A percentile compares a stretch with the other conserved stretches of the same genome.
These are phyloP conservation scores for Stichopus chloronotus DNA, from an alignment of 35 echinoderm and acorn worm genomes.

Conservation along the genomic window DNA sequence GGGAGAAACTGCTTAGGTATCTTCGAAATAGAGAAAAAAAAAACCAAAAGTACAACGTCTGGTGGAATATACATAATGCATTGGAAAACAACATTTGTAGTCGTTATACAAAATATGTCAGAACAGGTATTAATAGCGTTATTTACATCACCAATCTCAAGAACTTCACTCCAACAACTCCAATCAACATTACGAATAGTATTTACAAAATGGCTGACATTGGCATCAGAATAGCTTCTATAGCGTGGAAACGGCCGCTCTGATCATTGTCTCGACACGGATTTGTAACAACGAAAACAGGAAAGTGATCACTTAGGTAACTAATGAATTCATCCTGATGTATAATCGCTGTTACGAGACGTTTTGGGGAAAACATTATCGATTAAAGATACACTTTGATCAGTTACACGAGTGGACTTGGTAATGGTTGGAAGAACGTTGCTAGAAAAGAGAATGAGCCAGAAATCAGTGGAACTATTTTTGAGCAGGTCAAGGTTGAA, in stretches of 20 bases:
- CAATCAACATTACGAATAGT: slow-evolving; percentile 7
- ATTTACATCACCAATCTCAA: not conserved
- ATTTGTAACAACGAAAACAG: not conserved
- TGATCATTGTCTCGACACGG: not conserved
- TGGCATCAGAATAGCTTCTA: not conserved
- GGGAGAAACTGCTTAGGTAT: too few species aligned
- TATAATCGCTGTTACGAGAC: not conserved
- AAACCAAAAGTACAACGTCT: not conserved
- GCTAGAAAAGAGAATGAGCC: not conserved
- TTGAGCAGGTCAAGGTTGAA: slow-evolving; percentile 8
- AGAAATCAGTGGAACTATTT: slow-evolving; percentile 1
- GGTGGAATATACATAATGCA: not conserved
- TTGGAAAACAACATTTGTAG: slow-evolving; percentile 5
- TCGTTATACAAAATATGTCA: not conserved
- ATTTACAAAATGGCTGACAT: slow-evolving; percentile 10
- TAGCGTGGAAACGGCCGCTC: not conserved
- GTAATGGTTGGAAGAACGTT: not conserved
- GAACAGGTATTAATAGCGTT: not conserved
- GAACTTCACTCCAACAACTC: not conserved
- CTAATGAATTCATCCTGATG: not conserved
- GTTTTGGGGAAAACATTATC: slow-evolving; percentile 7
- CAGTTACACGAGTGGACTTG: not conserved
- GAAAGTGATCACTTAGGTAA: not conserved
- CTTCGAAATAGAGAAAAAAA: too few species aligned
- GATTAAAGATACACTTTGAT: not conserved